phyloP scores from a whole-genome alignment of 1,140 invertebrate genomes.

The silkworm (Bombyx mori) region DNA sequence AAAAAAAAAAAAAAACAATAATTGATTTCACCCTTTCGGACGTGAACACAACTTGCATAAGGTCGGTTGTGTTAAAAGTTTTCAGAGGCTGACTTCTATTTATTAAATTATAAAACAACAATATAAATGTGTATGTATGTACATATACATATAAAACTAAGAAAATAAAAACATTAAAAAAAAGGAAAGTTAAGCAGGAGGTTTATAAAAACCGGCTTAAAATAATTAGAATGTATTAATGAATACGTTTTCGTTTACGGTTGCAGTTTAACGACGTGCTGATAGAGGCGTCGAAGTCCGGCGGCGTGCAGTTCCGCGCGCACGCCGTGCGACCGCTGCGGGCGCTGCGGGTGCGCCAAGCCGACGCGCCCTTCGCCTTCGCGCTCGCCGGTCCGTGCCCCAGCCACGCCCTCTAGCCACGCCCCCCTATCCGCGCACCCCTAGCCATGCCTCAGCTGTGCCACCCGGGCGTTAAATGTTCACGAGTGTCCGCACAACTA shows the following conservation, averaged over 20 bases:
- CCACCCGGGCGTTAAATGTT: neutral
- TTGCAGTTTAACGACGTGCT: conserved; percentile 48
- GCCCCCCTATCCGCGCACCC: neutral
- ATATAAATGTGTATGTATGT: too few species aligned
- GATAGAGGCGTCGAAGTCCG: conserved; percentile 34
- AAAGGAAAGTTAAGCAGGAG: too few species aligned
- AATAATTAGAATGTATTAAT: neutral
- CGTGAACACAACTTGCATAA: too few species aligned
- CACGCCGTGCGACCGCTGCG: conserved; percentile 32
- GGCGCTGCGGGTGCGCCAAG: conserved; percentile 20
- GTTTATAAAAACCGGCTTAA: too few species aligned
- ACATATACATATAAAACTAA: too few species aligned
- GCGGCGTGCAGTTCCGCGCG: conserved; percentile 40
- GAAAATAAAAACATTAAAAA: too few species aligned
- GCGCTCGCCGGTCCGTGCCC: conserved; percentile 25
- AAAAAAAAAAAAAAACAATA: too few species aligned
- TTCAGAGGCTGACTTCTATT: too few species aligned
- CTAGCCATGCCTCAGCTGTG: neutral
- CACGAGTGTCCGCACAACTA: too few species aligned
- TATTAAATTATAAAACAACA: too few species aligned
- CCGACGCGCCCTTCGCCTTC: conserved; percentile 36
- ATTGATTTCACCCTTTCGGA: too few species aligned
- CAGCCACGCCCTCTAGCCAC: neutral
- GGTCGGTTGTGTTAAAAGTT: too few species aligned
- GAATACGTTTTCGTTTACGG: neutral